Percentiles rank a stretch among this genome's conserved stretches.
Evolutionary conservation across 2,113 vertebrate genomes (phyloP).

Genomic region (Chamaea fasciata): DNA sequence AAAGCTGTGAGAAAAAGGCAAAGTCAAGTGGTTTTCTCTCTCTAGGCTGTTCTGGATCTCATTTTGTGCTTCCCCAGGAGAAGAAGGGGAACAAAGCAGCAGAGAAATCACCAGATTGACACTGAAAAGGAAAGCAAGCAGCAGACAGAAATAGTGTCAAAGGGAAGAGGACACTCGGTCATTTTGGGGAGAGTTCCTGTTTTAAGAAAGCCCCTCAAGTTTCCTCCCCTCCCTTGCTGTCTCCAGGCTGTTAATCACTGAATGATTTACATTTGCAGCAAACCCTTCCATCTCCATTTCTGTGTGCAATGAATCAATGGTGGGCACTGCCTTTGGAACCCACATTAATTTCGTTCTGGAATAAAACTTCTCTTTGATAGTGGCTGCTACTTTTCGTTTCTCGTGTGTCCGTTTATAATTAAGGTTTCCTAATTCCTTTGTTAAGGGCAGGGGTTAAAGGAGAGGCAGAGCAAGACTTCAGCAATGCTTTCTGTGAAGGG

Average conservation of each 20-base stretch:
- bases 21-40: neutral
- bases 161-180: neutral
- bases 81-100: neutral
- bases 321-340: neutral
- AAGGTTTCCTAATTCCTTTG: neutral
- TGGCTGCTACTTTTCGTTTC: accelerated
- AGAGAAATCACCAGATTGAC: neutral
- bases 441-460: neutral
- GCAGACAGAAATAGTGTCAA: neutral
- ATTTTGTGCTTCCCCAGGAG: neutral
- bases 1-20: neutral
- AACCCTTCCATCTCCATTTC: neutral
- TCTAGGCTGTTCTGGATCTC: neutral
- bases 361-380: neutral
- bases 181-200: neutral
- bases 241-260: neutral
- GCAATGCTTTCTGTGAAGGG: neutral
- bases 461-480: neutral
- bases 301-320: neutral
- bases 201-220: neutral
- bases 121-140: neutral
- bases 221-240: neutral
- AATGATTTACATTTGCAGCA: neutral
- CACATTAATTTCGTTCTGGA: accelerated
- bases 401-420: neutral